These are phyloP conservation scores for Oscheius onirici DNA, from an alignment of 2,888 invertebrate genomes.

Conservation along the genomic window DNA sequence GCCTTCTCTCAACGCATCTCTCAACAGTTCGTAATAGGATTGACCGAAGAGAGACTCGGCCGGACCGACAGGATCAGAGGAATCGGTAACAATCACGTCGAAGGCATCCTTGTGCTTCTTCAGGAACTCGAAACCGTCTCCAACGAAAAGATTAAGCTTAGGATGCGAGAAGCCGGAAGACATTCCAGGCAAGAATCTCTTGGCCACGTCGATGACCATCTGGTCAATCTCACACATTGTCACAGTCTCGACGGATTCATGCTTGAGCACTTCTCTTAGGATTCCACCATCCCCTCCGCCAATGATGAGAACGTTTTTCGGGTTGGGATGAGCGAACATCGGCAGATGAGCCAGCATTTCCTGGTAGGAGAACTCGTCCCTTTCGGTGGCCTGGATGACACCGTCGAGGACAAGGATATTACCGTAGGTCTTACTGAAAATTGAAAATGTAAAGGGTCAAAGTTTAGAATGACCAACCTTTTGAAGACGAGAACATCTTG, in stretches of 20 bases:
- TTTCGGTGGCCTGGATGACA: constrained; percentile 93
- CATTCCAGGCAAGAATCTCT: constrained; percentile 86
- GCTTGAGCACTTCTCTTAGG: constrained; percentile 89
- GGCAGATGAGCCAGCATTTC: constrained; percentile 97
- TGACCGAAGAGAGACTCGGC: constrained; percentile 82
- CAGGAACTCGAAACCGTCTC: constrained; percentile 95
- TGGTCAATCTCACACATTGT: constrained; percentile 94
- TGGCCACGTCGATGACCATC: constrained; percentile 88
- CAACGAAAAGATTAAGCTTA: constrained; percentile 85
- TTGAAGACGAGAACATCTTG: constrained; percentile 87
- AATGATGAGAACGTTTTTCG: constrained; percentile 88
- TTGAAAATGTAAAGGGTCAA: too few relatives aligned
- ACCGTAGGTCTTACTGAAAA: constrained; percentile 83
- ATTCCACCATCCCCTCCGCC: constrained; percentile 99
- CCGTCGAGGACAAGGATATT: constrained; percentile 89
- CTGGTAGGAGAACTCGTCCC: constrained; percentile 96
- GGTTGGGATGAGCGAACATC: constrained; percentile 87
- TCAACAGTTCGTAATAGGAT: constrained; percentile 85
- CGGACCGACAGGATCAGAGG: constrained; percentile 94
- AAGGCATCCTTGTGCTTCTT: constrained; percentile 83
- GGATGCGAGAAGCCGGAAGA: constrained; percentile 84
- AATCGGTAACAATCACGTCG: constrained; percentile 97
- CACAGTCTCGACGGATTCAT: constrained; percentile 86
- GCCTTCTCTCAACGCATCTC: constrained; percentile 82
- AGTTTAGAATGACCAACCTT: constrained; percentile 76